phyloP scores from a whole-genome alignment of 2,888 invertebrate genomes.

The Papilio protenor region DNA sequence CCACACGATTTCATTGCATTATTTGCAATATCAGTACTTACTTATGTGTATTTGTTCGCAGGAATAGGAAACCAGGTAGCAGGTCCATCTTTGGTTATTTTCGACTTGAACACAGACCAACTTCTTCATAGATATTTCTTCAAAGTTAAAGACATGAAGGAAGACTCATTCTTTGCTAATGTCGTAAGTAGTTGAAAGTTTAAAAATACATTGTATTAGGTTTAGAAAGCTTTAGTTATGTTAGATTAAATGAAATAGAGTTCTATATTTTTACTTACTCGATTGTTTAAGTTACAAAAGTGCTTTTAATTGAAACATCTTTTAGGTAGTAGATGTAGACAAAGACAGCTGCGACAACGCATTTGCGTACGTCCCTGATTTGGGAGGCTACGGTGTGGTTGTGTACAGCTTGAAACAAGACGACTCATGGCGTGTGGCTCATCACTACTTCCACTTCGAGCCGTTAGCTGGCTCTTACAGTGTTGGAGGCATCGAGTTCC shows the following conservation, averaged over 20 bases:
- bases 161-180: slow-evolving; percentile 92
- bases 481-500: slow-evolving; percentile 91
- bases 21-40: slow-evolving; percentile 17
- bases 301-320: slow-evolving; percentile 44
- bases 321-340: slow-evolving; percentile 88
- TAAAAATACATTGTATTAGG: neutral
- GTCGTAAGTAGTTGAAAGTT: slow-evolving; percentile 82
- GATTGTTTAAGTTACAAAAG: neutral
- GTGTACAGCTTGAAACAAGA: slow-evolving; percentile 90
- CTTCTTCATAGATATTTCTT: slow-evolving; percentile 88
- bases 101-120: slow-evolving; percentile 90
- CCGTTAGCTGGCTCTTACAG: slow-evolving; percentile 90
- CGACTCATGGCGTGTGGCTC: slow-evolving; percentile 91
- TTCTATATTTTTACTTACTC: neutral
- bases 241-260: neutral
- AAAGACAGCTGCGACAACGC: slow-evolving; percentile 89
- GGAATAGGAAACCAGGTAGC: slow-evolving; percentile 82
- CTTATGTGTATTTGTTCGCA: slow-evolving; percentile 49
- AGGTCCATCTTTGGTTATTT: slow-evolving; percentile 87
- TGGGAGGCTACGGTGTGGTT: slow-evolving; percentile 89
- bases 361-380: slow-evolving; percentile 90
- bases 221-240: neutral
- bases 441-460: slow-evolving; percentile 94
- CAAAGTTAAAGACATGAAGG: slow-evolving; percentile 87
- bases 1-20: neutral